These are phyloP conservation scores for Entomobrya proxima DNA, from an alignment of 2,888 invertebrate species.

Conservation along the genomic window DNA sequence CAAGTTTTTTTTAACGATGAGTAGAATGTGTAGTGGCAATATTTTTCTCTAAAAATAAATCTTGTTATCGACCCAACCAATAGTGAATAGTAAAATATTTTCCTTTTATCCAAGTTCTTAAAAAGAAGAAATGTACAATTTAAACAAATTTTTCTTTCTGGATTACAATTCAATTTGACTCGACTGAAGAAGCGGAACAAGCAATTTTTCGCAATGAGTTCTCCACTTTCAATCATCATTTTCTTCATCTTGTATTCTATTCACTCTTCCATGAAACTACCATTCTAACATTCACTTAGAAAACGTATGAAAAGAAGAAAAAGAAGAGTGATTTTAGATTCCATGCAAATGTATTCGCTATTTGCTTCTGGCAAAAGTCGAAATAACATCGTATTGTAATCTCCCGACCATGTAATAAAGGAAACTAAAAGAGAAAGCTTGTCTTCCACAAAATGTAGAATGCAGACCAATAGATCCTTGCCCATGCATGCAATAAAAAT, in stretches of 20 bases:
- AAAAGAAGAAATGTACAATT: conserved; percentile 28
- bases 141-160: conserved; percentile 5
- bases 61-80: conserved; percentile 33
- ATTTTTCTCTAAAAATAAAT: not conserved
- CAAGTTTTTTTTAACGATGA: not conserved
- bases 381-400: not conserved
- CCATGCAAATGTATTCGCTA: not conserved
- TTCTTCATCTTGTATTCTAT: conserved; percentile 34
- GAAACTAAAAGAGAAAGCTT: too few relatives aligned
- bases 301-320: not conserved
- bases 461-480: too few relatives aligned
- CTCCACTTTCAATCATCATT: conserved; percentile 22
- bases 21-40: not conserved
- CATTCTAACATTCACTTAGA: not conserved
- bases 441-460: too few relatives aligned
- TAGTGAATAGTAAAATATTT: conserved; percentile 37
- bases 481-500: too few relatives aligned
- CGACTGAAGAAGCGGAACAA: conserved; percentile 1
- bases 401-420: too few relatives aligned
- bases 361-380: not conserved
- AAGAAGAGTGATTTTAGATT: not conserved
- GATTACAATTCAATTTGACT: not conserved
- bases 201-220: conserved; percentile 19
- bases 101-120: not conserved
- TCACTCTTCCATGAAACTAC: conserved; percentile 37